Conservation (phyloP, 1,140 invertebrate species). For the Dufourea novaeangliae region DNA sequence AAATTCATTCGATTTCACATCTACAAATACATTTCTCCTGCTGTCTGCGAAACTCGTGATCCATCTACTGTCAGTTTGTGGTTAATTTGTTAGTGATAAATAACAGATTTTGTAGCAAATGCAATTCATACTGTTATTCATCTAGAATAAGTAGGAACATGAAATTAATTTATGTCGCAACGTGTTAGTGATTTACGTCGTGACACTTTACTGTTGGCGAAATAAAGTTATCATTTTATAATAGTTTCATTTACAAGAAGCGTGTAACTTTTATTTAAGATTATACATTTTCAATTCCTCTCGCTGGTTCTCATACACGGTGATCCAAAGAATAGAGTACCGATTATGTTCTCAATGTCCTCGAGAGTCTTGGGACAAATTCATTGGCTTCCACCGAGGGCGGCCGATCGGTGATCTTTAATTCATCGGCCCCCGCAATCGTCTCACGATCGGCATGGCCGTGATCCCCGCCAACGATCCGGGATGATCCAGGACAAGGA, state of each 20-base stretch:
- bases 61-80: too few relatives aligned
- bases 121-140: too few relatives aligned
- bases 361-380: slow-evolving; percentile 59
- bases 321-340: slow-evolving; percentile 44
- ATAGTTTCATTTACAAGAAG: not conserved
- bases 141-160: too few relatives aligned
- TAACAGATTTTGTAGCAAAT: too few relatives aligned
- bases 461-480: slow-evolving; percentile 59
- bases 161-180: too few relatives aligned
- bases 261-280: not conserved
- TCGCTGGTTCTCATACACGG: slow-evolving; percentile 11
- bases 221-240: not conserved
- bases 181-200: too few relatives aligned
- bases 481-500: slow-evolving; percentile 48
- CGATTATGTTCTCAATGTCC: slow-evolving; percentile 61
- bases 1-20: too few relatives aligned
- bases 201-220: not conserved
- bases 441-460: slow-evolving; percentile 67
- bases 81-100: too few relatives aligned
- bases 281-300: slow-evolving; percentile 1
- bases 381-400: slow-evolving; percentile 61
- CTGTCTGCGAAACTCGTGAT: too few relatives aligned
- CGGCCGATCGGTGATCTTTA: slow-evolving; percentile 65
- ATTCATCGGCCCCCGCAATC: slow-evolving; percentile 67
- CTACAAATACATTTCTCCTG: too few relatives aligned